Evolutionary conservation across 2,888 invertebrate species (phyloP).

Genomic region (Rhagonycha fulva): DNA sequence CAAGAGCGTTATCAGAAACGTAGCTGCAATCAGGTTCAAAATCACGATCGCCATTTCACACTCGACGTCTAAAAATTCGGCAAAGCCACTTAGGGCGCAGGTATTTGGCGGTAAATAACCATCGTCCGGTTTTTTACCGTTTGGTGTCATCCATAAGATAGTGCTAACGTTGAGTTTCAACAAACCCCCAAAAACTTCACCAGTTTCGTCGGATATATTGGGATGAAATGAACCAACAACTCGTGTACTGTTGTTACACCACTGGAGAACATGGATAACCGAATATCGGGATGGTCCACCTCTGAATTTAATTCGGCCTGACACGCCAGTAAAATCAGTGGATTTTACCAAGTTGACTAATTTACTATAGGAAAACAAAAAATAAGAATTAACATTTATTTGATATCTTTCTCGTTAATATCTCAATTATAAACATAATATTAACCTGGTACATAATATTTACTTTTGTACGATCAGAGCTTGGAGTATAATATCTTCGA

Average conservation of each 20-base stretch:
- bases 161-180: constrained; percentile 59
- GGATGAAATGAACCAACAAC: constrained; percentile 65
- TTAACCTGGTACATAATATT: no score
- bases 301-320: constrained; percentile 71
- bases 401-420: no score
- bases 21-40: constrained; percentile 63
- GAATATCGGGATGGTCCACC: constrained; percentile 71
- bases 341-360: constrained; percentile 65
- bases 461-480: no score
- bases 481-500: no score
- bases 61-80: constrained; percentile 67
- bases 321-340: constrained; percentile 74
- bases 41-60: constrained; percentile 77
- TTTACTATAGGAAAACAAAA: constrained; percentile 30
- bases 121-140: constrained; percentile 67
- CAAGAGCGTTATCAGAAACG: constrained; percentile 60
- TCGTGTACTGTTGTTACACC: constrained; percentile 57
- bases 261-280: constrained; percentile 64
- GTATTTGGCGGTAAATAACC: constrained; percentile 63
- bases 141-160: constrained; percentile 68
- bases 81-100: constrained; percentile 72
- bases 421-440: no score
- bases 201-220: constrained; percentile 54
- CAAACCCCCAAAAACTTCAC: constrained; percentile 58
- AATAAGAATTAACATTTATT: not conserved